Base-by-base conservation (phyloP, 2,113 vertebrate genomes). In the Sitta europaea region DNA sequence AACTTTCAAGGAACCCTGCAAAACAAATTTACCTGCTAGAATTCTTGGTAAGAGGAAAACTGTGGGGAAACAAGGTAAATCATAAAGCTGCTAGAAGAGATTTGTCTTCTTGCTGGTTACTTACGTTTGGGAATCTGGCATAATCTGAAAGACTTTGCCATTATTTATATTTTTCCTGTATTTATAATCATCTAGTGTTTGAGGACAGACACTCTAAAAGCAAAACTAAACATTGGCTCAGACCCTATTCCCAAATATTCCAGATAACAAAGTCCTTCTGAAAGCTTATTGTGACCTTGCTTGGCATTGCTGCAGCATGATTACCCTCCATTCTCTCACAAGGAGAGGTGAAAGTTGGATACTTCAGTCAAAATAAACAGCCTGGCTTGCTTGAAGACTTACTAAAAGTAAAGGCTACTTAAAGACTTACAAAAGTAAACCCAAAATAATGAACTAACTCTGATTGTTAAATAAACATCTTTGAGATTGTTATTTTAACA, bases 381-480 rank as follows among this genome's bases (percentile, higher is more conserved):
- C 38, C 50, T 75, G 66, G 50, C 29, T 91, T 91, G 70, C 71
- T 62, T 79, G 58, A 73, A 91, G 68, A 28, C 45, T 62, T 71
- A 65, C 82, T 72, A 42, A 23, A 68, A 77, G 73, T 45, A 61
- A 61, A 38, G 54, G 16, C 63, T 68, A 38, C 63, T 86, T 61
- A 53, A 68, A 68, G 47, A 74, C 57, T 95, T 80, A 73, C 36
- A 47, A 90, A 91, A 94, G 91, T 72, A 91, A 96, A 91, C 77
- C 24, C 54, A 58, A 79, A 95, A 79, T 90, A 90, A 95, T 73
- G 89, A 97, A 54, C 90, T 97, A 94, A 94, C 70, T 96, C 89
- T 87, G 93, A 92, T 94, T 93, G 84, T 94, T 92, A 95, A 95
- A 96, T 88, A 97, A 97, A 96, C 81, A 87, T 95, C 24, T 79